Evolutionary conservation across 1,140 invertebrate genomes (phyloP), one percentile per base, ranked within the genome.

Genomic region (Drosophila littoralis): DNA sequence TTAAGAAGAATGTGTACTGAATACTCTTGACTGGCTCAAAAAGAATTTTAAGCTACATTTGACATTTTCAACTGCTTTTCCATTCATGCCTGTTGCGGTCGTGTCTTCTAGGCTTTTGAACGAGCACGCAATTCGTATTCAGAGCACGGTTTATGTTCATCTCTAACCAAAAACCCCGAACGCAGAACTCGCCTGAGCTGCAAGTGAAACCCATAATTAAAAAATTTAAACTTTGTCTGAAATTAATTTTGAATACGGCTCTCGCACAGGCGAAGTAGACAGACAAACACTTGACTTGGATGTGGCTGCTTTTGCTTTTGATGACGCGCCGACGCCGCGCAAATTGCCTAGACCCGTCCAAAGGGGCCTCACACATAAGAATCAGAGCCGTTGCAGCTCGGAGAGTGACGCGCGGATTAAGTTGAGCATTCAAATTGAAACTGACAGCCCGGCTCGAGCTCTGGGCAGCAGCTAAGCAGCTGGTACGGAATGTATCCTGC

Each of bases 391-490:
- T 35, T 32, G 79, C 73, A 70, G 77, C 66, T 67, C 59, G 17
- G 35, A 80, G 80, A 78, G 77, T 88, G 84, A 84, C 83, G 81
- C 81, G 77, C 67, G 84, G 84, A 89, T 89, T 89, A 89, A 89
- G 84, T 84, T 89, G 84, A 89, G 84, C 85, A 89, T 89, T 89
- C 84, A 89, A 89, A 89, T 89, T 89, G 84, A 89, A 89, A 83
- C 81, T 89, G 84, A 89, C 83, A 83, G 78, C 65, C 42, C 15
- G 42, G 42, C 13, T 17, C 33, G 15, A 13, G 42, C 28, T 42
- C 36, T 57, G 17, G 42, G 8, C 22, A 45, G 42, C 17, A n/a
- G 32, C 59, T 36, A 35, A 12, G 33, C 33, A 36, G 35, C 22
- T 63, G 46, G 40, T 8, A 28, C n/a, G 40, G 6, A 17, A 9